Percentiles rank a stretch among this genome's conserved stretches.
Evolutionary conservation across 2,888 invertebrate species (phyloP).

Genomic region (Endomychus coccineus): DNA sequence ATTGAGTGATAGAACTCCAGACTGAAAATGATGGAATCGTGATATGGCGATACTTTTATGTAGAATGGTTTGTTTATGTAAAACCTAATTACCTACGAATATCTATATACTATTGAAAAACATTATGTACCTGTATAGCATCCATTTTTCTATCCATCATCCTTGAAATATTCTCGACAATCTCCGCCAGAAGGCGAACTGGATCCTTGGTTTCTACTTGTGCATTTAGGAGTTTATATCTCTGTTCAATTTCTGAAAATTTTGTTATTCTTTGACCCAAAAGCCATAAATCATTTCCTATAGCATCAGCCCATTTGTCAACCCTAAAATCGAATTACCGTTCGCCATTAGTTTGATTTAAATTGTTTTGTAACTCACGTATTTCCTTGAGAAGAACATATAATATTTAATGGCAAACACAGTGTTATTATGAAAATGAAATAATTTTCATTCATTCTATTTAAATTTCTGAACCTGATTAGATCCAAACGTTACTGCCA

Average conservation of each 20-base stretch:
- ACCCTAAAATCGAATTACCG: slow-evolving; percentile 51
- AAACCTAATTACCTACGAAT: too few species aligned
- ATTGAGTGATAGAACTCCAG: too few species aligned
- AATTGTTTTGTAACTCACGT: slow-evolving; percentile 25
- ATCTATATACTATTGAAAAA: too few species aligned
- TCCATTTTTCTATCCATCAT: slow-evolving; percentile 86
- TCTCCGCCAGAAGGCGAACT: slow-evolving; percentile 66
- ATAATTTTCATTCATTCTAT: too few species aligned
- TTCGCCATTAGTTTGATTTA: background rate
- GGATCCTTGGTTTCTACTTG: slow-evolving; percentile 76
- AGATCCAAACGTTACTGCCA: too few species aligned
- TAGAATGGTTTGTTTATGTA: too few species aligned
- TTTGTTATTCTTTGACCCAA: slow-evolving; percentile 71
- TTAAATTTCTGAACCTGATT: too few species aligned
- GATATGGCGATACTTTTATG: too few species aligned
- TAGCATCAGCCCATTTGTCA: slow-evolving; percentile 67
- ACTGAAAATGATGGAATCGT: too few species aligned
- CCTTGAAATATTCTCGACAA: slow-evolving; percentile 71
- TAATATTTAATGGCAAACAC: slow-evolving; percentile 1
- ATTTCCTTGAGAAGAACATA: slow-evolving; percentile 27
- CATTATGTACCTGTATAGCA: slow-evolving; percentile 71
- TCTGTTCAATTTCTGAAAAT: slow-evolving; percentile 71
- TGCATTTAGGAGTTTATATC: slow-evolving; percentile 72
- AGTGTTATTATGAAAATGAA: too few species aligned
- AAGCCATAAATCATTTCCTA: slow-evolving; percentile 74